phyloP scores from a whole-genome alignment of 2,113 vertebrate species.

The Pseudopodoces humilis region DNA sequence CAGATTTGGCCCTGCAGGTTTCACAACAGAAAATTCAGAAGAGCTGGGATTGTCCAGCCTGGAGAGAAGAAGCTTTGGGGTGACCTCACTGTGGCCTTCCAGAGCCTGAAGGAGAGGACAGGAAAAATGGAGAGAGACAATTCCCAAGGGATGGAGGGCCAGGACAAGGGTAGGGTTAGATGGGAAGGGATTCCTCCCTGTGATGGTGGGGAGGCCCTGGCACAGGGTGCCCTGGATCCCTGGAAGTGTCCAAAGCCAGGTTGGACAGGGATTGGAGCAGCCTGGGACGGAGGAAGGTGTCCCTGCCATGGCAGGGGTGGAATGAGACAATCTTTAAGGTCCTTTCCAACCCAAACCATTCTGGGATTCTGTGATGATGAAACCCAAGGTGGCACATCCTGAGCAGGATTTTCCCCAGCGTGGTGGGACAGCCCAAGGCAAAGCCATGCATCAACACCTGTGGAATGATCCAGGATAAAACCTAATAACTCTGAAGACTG shows the following conservation, averaged over 20 bases:
- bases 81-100: accelerated
- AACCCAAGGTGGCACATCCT: neutral
- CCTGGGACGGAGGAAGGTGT: neutral
- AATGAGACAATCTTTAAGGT: neutral
- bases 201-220: accelerated
- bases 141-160: neutral
- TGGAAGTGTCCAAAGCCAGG: neutral
- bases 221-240: neutral
- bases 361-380: neutral
- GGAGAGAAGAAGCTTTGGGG: neutral
- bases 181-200: accelerated
- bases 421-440: neutral
- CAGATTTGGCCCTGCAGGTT: neutral
- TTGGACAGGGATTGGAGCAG: accelerated
- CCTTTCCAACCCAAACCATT: neutral
- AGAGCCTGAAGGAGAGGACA: neutral
- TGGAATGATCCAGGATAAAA: neutral
- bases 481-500: neutral
- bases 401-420: neutral
- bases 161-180: neutral
- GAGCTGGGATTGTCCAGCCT: neutral
- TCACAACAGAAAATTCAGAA: neutral
- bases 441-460: neutral
- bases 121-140: neutral
- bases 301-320: neutral